Evolutionary conservation across 2,797 vertebrate species (phyloP).

Genomic region (Serranus cabrilla): DNA sequence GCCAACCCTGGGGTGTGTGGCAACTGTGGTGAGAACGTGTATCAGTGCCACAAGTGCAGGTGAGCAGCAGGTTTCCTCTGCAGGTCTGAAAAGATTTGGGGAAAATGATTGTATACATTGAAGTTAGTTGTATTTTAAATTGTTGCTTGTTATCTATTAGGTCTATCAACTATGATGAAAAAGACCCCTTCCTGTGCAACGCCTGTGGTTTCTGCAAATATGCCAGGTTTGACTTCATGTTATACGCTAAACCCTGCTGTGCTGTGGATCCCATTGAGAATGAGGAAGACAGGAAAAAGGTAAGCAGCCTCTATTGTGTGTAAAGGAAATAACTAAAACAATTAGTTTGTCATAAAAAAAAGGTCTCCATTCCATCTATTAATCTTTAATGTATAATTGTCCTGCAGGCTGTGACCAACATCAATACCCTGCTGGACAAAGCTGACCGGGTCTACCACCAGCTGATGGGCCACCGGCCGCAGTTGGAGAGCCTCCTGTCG

Average conservation of each 20-base stretch:
- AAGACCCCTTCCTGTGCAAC: conserved; percentile 98
- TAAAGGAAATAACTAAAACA: neutral
- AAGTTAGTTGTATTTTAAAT: conserved; percentile 10
- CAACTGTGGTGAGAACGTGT: conserved; percentile 98
- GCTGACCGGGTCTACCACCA: conserved; percentile 98
- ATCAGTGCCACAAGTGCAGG: conserved; percentile 99
- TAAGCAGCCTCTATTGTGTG: conserved; percentile 46
- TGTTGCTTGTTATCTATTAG: conserved; percentile 70
- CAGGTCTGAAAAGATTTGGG: neutral
- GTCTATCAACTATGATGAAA: conserved; percentile 99
- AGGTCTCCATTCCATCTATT: neutral
- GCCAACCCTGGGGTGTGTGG: conserved; percentile 98
- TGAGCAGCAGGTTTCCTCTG: conserved; percentile 60
- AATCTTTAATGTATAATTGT: neutral
- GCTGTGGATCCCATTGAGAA: conserved; percentile 99
- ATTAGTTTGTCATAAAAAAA: neutral
- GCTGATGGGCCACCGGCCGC: conserved; percentile 97
- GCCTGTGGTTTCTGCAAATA: conserved; percentile 99
- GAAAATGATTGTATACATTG: neutral
- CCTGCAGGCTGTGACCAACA: conserved; percentile 96
- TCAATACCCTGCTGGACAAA: conserved; percentile 98
- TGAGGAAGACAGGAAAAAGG: conserved; percentile 98
- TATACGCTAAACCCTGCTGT: conserved; percentile 97
- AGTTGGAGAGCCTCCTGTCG: conserved; percentile 95
- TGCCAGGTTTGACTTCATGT: conserved; percentile 98